Percentiles rank a stretch among this genome's conserved stretches.
These are phyloP conservation scores for Platerodrilus igneus DNA, from an alignment of 2,888 invertebrate genomes.

Conservation along the genomic window DNA sequence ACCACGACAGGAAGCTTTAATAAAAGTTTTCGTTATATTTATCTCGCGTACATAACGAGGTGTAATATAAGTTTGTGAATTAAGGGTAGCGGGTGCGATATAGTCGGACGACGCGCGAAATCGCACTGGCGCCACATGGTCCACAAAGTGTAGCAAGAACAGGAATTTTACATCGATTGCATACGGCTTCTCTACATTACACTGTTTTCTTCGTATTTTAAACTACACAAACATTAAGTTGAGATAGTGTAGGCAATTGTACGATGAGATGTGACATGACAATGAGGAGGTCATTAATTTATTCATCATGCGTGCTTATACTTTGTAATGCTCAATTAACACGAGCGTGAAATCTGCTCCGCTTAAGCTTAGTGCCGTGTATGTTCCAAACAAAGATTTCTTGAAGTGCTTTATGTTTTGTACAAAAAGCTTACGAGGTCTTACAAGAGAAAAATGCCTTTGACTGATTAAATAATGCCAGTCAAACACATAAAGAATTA, in stretches of 20 bases:
- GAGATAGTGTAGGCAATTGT: too few species aligned
- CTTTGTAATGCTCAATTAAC: neutral
- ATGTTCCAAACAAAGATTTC: too few species aligned
- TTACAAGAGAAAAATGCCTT: too few species aligned
- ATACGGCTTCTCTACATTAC: constrained; percentile 28
- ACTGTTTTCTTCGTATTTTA: too few species aligned
- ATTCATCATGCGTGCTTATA: constrained; percentile 4
- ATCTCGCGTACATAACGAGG: constrained; percentile 25
- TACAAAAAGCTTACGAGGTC: too few species aligned
- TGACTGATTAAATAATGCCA: too few species aligned
- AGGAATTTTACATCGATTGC: constrained; percentile 34
- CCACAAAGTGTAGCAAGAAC: constrained; percentile 31
- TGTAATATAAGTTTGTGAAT: constrained; percentile 30
- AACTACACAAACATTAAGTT: too few species aligned
- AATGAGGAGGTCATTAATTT: constrained; percentile 25
- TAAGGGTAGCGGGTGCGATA: constrained; percentile 27
- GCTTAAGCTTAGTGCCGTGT: neutral
- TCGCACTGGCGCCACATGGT: constrained; percentile 40
- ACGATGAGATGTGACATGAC: too few species aligned
- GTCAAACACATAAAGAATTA: too few species aligned
- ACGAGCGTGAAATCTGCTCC: neutral
- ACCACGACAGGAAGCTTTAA: too few species aligned
- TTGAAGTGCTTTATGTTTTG: too few species aligned
- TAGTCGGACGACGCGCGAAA: constrained; percentile 31
- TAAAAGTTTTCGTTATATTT: too few species aligned